Evolutionary conservation across 2,113 vertebrate genomes (phyloP).

Genomic region (Oriolus oriolus): DNA sequence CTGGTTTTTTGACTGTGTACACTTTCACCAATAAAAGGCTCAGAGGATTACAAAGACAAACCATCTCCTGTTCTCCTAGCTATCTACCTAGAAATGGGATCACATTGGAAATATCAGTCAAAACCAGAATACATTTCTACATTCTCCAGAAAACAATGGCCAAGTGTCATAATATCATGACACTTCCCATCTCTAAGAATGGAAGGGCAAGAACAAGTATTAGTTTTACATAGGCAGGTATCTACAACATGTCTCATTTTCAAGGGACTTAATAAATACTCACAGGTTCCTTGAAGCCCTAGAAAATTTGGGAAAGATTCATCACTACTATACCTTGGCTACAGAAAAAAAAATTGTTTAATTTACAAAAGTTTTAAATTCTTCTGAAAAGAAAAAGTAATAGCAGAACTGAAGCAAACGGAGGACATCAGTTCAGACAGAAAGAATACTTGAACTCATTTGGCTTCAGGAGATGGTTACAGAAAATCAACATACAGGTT

Average conservation of each 20-base stretch:
- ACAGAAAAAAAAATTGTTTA: background rate
- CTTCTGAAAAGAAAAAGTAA: background rate
- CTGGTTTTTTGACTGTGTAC: background rate
- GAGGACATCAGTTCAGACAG: background rate
- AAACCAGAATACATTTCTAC: background rate
- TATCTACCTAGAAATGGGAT: background rate
- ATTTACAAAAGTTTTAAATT: background rate
- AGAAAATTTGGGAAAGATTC: background rate
- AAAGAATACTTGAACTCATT: background rate
- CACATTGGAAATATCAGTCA: background rate
- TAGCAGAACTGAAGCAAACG: background rate
- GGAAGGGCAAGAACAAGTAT: background rate
- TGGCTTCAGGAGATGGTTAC: background rate
- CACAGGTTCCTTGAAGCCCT: background rate
- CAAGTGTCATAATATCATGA: background rate
- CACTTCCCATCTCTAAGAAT: background rate
- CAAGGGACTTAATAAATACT: background rate
- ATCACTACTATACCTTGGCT: background rate
- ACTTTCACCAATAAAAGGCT: background rate
- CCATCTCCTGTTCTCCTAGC: background rate
- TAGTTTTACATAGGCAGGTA: background rate
- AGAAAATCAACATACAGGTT: background rate
- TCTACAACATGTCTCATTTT: background rate
- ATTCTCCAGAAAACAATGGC: background rate
- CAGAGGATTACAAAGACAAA: background rate